Base-by-base conservation (phyloP, 2,888 invertebrate species). In the Dasypogon diadema region DNA sequence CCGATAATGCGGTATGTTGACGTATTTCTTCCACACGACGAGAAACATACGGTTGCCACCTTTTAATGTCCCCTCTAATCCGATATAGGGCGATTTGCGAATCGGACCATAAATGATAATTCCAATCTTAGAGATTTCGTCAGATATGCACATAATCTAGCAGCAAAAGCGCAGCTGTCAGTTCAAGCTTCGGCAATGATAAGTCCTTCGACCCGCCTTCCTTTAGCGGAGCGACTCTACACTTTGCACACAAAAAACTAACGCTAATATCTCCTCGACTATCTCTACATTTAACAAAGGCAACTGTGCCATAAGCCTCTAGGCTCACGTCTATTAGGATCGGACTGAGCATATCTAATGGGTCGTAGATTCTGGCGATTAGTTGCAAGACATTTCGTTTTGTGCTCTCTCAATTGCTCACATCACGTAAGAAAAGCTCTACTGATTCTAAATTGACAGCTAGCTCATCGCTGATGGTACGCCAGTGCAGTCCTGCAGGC, bases 271-370 rank as follows among this genome's bases (percentile, higher is more conserved):
- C 5, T 4, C 16, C 48, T 5, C 16, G 12, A 12, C 4, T 14
- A 48, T 48, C 16, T 16, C 12, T 48, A 48, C 48, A 12, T 48
- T 14, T 12, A 5, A 1, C 48, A 16, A 14, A 16, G 8, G 48
- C 48, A 16, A 48, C 58, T 1, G 77, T 68, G 2, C 75, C 74
- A 42, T 74, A 77, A 2, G 75, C 75, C n/a, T 34, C 73, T 10
- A 73, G 12, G 16, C 77, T 77, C 2, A 58, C 75, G 42, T 77
- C 74, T 12, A 46, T 46, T 4, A 14, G 4, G 1, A 12, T 12
- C 5, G 46, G 46, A 3, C 46, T 4, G 14, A 46, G n/a, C n/a
- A 46, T 46, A 14, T 14, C 34, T 30, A 30, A 10, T 6, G 34
- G 34, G 34, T 30, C 34, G 10, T 6, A 30, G 5, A 30, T 30